Percentiles rank a stretch among this genome's conserved stretches.
These are phyloP conservation scores for Apus apus DNA, from an alignment of 2,113 vertebrate genomes.

Conservation along the genomic window DNA sequence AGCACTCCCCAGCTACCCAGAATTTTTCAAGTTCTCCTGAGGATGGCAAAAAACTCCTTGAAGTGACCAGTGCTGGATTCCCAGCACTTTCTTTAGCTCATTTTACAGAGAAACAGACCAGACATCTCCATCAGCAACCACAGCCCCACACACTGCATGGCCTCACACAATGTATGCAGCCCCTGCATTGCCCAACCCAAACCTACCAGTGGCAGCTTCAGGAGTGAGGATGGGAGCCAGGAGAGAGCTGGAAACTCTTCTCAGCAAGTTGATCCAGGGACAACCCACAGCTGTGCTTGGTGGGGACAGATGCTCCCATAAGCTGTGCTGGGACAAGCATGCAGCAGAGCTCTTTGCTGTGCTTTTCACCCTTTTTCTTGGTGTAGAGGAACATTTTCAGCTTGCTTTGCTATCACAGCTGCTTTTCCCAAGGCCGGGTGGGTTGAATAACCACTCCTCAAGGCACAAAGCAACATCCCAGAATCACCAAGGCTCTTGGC, in stretches of 20 bases:
- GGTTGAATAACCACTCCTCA: neutral
- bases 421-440: neutral
- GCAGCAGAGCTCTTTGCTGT: neutral
- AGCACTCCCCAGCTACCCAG: neutral
- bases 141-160: rapidly evolving
- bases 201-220: neutral
- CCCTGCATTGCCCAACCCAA: neutral
- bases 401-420: neutral
- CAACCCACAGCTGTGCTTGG: rapidly evolving
- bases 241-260: neutral
- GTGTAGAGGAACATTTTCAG: neutral
- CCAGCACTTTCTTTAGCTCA: neutral
- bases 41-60: neutral
- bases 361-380: neutral
- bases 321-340: rapidly evolving
- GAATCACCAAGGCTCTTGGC: neutral
- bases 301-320: neutral
- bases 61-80: neutral
- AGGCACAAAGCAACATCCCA: neutral
- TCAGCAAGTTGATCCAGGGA: rapidly evolving
- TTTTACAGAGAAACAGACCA: neutral
- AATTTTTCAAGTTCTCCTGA: neutral
- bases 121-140: neutral
- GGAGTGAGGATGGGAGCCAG: neutral
- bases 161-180: rapidly evolving